Evolutionary conservation across 2,113 vertebrate genomes (phyloP), one percentile per base, ranked within the genome.

Genomic region (Paralichthys olivaceus): DNA sequence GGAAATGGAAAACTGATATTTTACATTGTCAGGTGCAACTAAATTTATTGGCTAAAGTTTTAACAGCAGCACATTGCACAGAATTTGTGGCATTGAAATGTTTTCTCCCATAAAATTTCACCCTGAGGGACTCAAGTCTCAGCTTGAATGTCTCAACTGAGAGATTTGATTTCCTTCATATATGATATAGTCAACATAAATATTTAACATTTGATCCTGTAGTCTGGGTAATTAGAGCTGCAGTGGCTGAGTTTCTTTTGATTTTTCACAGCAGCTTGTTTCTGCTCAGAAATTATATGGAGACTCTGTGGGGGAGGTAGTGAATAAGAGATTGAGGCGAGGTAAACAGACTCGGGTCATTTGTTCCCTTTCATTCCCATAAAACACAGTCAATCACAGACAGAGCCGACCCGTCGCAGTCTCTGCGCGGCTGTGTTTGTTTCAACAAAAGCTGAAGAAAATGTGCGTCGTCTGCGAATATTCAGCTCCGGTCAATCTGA

Each of bases 11-110:
- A 64, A 65, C 45, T 47, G 47, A 32, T 49, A 55, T 13, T 40
- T 40, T 72, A 74, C 15, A 82, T 77, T 66, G 63, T 78, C 57
- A 74, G 51, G 29, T 70, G 58, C 67, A 62, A 34, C 32, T 7
- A 34, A 75, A 75, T 72, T 64, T 68, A 69, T 68, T 43, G 61
- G 11, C 70, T 63, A 40, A 58, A 64, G 63, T 84, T 72, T 84
- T 55, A 73, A 51, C 56, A 63, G 19, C 28, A 19, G 60, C 67
- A 28, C 8, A 34, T 34, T 34, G 7, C 28, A 26, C 37, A 40
- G 37, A 40, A 40, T 40, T 34, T 55, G 49, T 51, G 49, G 49
- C 49, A 20, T 51, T 51, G 1, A 20, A 40, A 40, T 40, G 37
- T 40, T 37, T 37, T 2, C 11, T 9, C 34, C 37, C 37, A 0